phyloP scores from a whole-genome alignment of 2,888 invertebrate species.

The Hyppa rectilinea region DNA sequence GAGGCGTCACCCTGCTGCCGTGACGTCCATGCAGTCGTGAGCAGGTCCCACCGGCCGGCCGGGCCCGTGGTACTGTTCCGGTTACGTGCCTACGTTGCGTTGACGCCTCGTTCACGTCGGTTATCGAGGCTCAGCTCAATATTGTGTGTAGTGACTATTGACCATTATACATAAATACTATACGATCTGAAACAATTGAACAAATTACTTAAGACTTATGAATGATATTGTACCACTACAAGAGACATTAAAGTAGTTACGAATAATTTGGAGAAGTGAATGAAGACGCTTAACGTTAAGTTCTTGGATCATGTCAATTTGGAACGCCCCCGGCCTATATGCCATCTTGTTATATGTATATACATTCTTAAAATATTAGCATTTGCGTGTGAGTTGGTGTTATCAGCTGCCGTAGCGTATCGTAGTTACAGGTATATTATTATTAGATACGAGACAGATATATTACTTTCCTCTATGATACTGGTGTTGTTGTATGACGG shows the following conservation, averaged over 20 bases:
- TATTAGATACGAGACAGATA: too few relatives aligned
- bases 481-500: slow-evolving; percentile 24
- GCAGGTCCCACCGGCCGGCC: too few relatives aligned
- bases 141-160: neutral
- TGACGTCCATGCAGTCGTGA: neutral
- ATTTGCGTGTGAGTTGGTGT: neutral
- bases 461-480: too few relatives aligned
- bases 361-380: neutral
- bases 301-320: neutral
- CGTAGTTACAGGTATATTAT: slow-evolving; percentile 17
- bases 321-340: neutral
- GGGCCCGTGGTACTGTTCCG: too few relatives aligned
- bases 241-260: neutral
- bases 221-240: neutral
- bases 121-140: neutral
- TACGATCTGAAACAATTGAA: too few relatives aligned
- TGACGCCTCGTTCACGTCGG: neutral
- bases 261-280: neutral
- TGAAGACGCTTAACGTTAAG: neutral
- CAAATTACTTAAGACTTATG: too few relatives aligned
- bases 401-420: neutral
- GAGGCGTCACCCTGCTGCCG: neutral
- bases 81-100: neutral
- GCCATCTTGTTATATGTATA: neutral
- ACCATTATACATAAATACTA: neutral